A percentile compares a stretch with the other conserved stretches of the same genome.
Evolutionary conservation across 2,797 vertebrate genomes (phyloP).

Genomic region (Sebastes miniatus): DNA sequence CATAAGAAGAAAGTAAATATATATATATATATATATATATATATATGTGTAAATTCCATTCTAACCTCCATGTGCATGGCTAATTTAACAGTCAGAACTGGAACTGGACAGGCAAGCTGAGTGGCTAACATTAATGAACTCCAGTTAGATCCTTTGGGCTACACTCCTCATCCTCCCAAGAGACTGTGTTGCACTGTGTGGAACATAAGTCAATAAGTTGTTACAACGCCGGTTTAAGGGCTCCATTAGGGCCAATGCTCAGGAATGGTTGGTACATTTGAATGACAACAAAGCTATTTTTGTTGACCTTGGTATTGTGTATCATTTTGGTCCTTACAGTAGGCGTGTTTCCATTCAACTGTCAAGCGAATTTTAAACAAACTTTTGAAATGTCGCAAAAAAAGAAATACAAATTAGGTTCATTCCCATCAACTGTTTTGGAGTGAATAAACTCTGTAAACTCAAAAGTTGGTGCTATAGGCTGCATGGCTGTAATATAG

Average conservation of each 20-base stretch:
- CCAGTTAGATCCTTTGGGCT: slow-evolving; percentile 16
- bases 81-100: neutral
- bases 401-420: too few relatives aligned
- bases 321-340: neutral
- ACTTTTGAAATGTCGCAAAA: neutral
- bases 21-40: neutral
- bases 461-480: too few relatives aligned
- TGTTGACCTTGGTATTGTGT: neutral
- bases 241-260: neutral
- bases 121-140: slow-evolving; percentile 37
- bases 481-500: too few relatives aligned
- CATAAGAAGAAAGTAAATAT: neutral
- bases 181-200: slow-evolving; percentile 6
- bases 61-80: neutral
- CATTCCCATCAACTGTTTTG: too few relatives aligned
- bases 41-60: neutral
- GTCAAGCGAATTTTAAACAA: neutral
- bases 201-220: slow-evolving; percentile 33
- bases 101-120: neutral
- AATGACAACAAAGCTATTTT: neutral
- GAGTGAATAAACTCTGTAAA: too few relatives aligned
- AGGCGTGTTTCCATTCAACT: neutral
- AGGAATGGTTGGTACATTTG: neutral
- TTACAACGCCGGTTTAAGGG: neutral
- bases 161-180: slow-evolving; percentile 7